These are phyloP conservation scores for Drosophila leontia DNA, from an alignment of 1,140 invertebrate species.

Conservation along the genomic window DNA sequence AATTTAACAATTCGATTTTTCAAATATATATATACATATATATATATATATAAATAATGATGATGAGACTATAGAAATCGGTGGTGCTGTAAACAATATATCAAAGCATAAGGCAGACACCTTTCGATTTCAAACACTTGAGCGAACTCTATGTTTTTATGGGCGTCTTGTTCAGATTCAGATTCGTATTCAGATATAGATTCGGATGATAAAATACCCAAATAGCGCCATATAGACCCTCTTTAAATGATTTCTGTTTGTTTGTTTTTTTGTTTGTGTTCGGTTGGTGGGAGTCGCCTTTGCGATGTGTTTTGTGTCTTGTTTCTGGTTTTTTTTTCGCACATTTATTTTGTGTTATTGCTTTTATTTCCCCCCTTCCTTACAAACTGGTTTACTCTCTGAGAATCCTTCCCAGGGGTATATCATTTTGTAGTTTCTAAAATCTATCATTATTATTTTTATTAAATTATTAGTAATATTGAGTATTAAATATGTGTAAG, in stretches of 20 bases:
- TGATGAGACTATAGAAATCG: slow-evolving; percentile 21
- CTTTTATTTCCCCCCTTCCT: slow-evolving; percentile 3
- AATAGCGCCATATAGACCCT: slow-evolving; percentile 15
- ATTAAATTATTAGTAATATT: no score
- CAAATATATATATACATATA: not conserved
- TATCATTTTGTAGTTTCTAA: not conserved
- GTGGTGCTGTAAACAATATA: slow-evolving; percentile 41
- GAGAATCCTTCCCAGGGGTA: slow-evolving; percentile 9
- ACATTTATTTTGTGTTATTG: slow-evolving; percentile 51
- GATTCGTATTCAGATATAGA: not conserved
- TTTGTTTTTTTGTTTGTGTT: slow-evolving; percentile 10
- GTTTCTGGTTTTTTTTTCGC: slow-evolving; percentile 22
- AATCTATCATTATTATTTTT: not conserved
- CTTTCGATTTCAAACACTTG: slow-evolving; percentile 33
- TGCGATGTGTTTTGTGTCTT: slow-evolving; percentile 7
- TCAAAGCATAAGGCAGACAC: slow-evolving; percentile 33
- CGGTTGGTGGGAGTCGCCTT: not conserved
- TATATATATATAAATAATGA: not conserved
- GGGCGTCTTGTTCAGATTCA: not conserved
- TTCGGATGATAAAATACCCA: slow-evolving; percentile 22
- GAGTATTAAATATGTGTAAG: not conserved
- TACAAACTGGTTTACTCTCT: not conserved
- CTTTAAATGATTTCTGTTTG: slow-evolving; percentile 7
- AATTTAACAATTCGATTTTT: not conserved
- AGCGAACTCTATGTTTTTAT: slow-evolving; percentile 37